These are phyloP conservation scores for Zaprionus taronus DNA, from an alignment of 1,140 invertebrate species.

Conservation along the genomic window DNA sequence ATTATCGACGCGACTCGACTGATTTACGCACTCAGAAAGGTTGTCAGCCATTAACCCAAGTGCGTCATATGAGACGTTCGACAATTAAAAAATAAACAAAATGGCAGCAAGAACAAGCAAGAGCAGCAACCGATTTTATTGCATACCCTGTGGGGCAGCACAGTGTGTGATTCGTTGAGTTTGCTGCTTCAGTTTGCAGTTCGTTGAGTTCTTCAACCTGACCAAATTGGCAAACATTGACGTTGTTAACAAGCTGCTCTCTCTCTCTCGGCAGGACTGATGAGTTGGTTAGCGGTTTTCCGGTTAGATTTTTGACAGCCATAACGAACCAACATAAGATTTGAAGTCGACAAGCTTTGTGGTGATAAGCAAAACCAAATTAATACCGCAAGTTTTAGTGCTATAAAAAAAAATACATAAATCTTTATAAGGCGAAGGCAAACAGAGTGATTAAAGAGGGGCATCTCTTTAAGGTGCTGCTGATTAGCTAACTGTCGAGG, in stretches of 20 bases:
- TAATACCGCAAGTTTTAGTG: not conserved
- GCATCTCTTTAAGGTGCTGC: not conserved
- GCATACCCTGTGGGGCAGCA: conserved; percentile 36
- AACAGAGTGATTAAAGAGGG: not conserved
- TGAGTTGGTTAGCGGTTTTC: conserved; percentile 30
- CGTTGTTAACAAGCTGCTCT: conserved; percentile 23
- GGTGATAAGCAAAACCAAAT: not conserved
- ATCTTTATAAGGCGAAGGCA: not conserved
- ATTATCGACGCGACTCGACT: conserved; percentile 45
- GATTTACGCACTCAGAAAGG: conserved; percentile 45
- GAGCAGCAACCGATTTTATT: conserved; percentile 27
- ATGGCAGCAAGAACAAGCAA: not conserved
- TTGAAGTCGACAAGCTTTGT: conserved; percentile 9
- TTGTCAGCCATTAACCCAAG: conserved; percentile 51
- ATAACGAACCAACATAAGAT: conserved; percentile 14
- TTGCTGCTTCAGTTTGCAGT: not conserved
- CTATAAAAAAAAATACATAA: not conserved
- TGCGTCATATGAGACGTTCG: conserved; percentile 44
- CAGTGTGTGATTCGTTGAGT: conserved; percentile 1
- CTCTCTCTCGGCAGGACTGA: not conserved
- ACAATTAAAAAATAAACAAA: conserved; percentile 37
- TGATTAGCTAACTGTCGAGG: not conserved
- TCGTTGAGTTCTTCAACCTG: conserved; percentile 38
- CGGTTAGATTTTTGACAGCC: conserved; percentile 31
- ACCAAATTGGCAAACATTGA: conserved; percentile 44